Conservation (phyloP, 2,888 invertebrate species). For the Isoperla grammatica region DNA sequence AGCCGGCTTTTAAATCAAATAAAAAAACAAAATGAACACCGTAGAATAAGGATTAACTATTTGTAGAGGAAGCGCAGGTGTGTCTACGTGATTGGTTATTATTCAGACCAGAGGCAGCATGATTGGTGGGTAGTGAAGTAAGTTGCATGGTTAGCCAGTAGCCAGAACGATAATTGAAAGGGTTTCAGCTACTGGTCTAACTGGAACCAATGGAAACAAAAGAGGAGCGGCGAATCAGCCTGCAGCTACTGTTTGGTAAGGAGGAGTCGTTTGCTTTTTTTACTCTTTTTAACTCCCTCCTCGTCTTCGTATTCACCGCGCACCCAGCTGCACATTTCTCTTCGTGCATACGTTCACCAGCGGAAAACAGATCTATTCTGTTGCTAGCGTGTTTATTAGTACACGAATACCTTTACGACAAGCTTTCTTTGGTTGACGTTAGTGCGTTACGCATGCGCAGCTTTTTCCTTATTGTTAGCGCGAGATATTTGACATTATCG, state of each 20-base stretch:
- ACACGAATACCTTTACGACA: no score
- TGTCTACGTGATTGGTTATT: background rate
- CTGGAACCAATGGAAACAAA: conserved; percentile 20
- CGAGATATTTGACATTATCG: no score
- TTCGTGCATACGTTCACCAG: no score
- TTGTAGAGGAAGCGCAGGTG: background rate
- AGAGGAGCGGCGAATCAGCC: conserved; percentile 12
- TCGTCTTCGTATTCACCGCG: background rate
- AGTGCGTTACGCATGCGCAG: no score
- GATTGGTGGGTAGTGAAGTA: conserved; percentile 14
- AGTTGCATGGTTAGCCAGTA: conserved; percentile 17
- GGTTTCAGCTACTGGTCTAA: conserved; percentile 23
- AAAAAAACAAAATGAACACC: conserved; percentile 1
- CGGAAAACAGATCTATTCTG: no score
- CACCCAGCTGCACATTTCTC: no score
- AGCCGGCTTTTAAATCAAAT: conserved; percentile 9
- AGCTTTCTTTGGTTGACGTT: no score
- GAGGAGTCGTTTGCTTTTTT: conserved; percentile 15
- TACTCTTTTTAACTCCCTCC: background rate
- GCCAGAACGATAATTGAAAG: conserved; percentile 22
- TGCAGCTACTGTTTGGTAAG: conserved; percentile 13
- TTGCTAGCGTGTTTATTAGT: no score
- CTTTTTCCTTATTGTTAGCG: no score
- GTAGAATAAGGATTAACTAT: background rate
- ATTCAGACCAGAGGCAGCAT: conserved; percentile 8